Percentiles rank a stretch among this genome's conserved stretches.
phyloP scores from a whole-genome alignment of 1,140 invertebrate genomes.

The Drosophila lowei region DNA sequence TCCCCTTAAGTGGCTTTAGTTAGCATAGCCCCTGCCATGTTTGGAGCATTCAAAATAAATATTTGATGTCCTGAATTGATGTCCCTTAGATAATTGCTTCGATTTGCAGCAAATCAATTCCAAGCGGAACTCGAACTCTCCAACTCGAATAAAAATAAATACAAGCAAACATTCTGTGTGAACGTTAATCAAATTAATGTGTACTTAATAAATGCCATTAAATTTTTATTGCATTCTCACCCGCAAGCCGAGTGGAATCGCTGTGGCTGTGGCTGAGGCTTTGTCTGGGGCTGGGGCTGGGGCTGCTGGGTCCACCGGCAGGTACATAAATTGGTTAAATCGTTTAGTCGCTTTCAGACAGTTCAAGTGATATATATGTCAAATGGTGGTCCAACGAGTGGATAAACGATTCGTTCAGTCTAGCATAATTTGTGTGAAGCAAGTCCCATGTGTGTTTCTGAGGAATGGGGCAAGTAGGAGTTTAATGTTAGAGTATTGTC shows the following conservation, averaged over 20 bases:
- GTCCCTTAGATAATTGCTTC: neutral
- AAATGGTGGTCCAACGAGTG: constrained; percentile 20
- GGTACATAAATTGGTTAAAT: constrained; percentile 60
- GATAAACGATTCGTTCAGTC: constrained; percentile 14
- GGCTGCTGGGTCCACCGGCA: constrained; percentile 8
- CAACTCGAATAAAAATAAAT: constrained; percentile 71
- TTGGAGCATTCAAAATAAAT: no score
- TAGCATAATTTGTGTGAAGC: constrained; percentile 11
- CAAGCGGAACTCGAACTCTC: constrained; percentile 13
- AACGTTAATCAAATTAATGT: constrained; percentile 74
- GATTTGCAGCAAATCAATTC: neutral
- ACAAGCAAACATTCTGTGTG: constrained; percentile 3
- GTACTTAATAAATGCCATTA: constrained; percentile 73
- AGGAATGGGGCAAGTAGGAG: no score
- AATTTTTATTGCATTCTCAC: constrained; percentile 63
- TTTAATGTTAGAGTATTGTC: no score
- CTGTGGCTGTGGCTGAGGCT: neutral
- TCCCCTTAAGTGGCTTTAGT: no score
- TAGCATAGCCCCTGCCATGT: no score
- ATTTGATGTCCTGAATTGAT: neutral
- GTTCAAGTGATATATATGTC: constrained; percentile 34
- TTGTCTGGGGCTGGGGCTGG: neutral
- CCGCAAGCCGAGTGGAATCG: neutral
- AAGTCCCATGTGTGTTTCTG: neutral
- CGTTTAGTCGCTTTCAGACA: constrained; percentile 15